phyloP scores from a whole-genome alignment of 2,888 invertebrate species.

The Gnatocerus cornutus region DNA sequence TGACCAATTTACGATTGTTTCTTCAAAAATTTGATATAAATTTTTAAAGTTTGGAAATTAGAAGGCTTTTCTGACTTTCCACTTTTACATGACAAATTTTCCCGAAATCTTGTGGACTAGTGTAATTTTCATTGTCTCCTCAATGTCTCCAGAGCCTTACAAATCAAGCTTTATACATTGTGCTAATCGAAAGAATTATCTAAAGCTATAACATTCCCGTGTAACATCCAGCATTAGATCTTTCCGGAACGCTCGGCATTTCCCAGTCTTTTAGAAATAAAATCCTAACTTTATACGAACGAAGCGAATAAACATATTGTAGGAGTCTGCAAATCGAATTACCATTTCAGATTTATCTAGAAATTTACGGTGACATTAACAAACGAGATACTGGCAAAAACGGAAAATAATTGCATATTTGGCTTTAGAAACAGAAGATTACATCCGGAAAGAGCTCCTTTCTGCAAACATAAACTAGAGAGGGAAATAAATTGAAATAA shows the following conservation, averaged over 20 bases:
- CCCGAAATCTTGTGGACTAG: no score
- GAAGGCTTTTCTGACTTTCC: no score
- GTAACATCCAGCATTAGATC: neutral
- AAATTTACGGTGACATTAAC: conserved; percentile 20
- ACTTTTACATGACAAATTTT: no score
- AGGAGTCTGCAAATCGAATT: conserved; percentile 30
- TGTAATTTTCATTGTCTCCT: no score
- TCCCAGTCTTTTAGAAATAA: conserved; percentile 17
- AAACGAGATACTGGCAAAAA: conserved; percentile 23
- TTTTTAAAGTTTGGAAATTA: no score
- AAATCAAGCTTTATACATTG: no score
- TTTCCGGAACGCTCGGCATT: conserved; percentile 17
- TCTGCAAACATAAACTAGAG: neutral
- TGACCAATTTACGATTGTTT: no score
- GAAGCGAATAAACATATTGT: conserved; percentile 30
- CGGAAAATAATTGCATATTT: conserved; percentile 17
- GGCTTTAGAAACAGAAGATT: neutral
- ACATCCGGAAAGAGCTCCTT: neutral
- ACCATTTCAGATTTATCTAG: conserved; percentile 34
- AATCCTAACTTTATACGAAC: conserved; percentile 29
- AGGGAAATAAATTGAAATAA: no score
- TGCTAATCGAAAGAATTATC: neutral
- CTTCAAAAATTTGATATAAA: no score
- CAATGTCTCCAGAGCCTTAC: no score
- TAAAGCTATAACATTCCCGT: neutral